phyloP scores from a whole-genome alignment of 2,113 vertebrate species.

The Coregonus clupeaformis region DNA sequence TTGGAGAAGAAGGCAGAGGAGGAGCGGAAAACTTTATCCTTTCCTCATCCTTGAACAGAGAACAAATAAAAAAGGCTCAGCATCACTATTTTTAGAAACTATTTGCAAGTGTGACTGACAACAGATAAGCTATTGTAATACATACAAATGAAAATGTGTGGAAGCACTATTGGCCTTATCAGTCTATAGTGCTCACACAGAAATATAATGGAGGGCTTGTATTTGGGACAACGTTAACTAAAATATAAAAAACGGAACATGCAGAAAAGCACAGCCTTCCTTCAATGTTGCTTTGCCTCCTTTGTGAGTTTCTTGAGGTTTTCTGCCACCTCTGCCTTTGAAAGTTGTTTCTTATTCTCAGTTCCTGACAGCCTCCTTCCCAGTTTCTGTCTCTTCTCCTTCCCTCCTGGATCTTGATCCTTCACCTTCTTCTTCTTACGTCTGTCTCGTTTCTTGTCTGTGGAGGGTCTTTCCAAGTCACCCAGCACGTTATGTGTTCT shows the following conservation, averaged over 20 bases:
- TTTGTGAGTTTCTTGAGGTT: slow-evolving; percentile 82
- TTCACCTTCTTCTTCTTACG: slow-evolving; percentile 86
- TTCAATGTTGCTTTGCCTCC: slow-evolving; percentile 84
- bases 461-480: slow-evolving; percentile 83
- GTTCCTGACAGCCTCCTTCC: slow-evolving; percentile 74
- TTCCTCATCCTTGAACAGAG: slow-evolving; percentile 85
- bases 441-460: slow-evolving; percentile 90
- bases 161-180: too few relatives aligned
- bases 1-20: slow-evolving; percentile 95
- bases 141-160: background rate
- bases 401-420: slow-evolving; percentile 80
- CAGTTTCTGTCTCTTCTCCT: slow-evolving; percentile 77
- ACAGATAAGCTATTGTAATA: background rate
- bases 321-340: slow-evolving; percentile 77
- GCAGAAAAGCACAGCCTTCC: slow-evolving; percentile 67
- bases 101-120: too few relatives aligned
- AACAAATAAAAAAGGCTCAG: slow-evolving; percentile 12
- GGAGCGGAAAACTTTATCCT: slow-evolving; percentile 89
- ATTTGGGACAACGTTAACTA: too few relatives aligned
- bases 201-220: too few relatives aligned
- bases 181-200: too few relatives aligned
- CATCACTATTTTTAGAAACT: background rate
- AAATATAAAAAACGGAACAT: too few relatives aligned
- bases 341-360: slow-evolving; percentile 66
- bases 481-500: slow-evolving; percentile 89